These are phyloP conservation scores for Drosophila macrospina DNA, from an alignment of 2,888 invertebrate genomes.

Conservation along the genomic window DNA sequence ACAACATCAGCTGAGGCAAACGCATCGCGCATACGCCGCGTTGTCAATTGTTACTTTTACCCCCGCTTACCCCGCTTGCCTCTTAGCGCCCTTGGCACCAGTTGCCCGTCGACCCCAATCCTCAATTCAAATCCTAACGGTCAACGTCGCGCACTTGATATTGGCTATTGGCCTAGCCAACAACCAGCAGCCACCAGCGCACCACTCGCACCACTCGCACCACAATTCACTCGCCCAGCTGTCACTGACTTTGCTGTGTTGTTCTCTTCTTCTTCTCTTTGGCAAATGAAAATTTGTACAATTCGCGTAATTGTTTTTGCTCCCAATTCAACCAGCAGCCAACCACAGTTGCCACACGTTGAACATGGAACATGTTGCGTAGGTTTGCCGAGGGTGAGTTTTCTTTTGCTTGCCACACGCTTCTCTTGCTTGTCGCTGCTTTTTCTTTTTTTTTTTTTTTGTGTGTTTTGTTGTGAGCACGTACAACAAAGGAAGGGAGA, in stretches of 20 bases:
- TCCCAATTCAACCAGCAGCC: constrained; percentile 32
- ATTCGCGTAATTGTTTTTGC: constrained; percentile 5
- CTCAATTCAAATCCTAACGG: constrained; percentile 49
- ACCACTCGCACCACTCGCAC: too few relatives aligned
- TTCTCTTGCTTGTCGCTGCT: constrained; percentile 23
- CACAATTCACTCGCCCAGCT: constrained; percentile 8
- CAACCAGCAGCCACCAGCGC: constrained; percentile 17
- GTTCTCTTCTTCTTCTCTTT: constrained; percentile 11
- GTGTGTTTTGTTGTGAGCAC: constrained; percentile 4
- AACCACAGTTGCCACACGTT: constrained; percentile 21
- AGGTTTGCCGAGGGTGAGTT: constrained; percentile 56
- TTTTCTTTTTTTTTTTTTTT: too few relatives aligned
- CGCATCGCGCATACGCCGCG: constrained; percentile 75
- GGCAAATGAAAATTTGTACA: constrained; percentile 54
- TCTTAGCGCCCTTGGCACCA: constrained; percentile 67
- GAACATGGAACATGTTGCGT: constrained; percentile 80
- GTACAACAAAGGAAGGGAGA: neutral
- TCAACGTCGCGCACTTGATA: constrained; percentile 70
- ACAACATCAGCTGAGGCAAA: constrained; percentile 60
- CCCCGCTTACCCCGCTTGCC: too few relatives aligned
- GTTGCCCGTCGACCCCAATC: constrained; percentile 62
- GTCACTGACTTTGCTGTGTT: constrained; percentile 29
- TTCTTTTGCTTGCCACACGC: constrained; percentile 3
- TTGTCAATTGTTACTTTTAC: constrained; percentile 68
- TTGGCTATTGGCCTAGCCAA: constrained; percentile 72